Evolutionary conservation across 1,140 invertebrate genomes (phyloP), one percentile per base, ranked within the genome.

Genomic region (Lordiphosa mommai): DNA sequence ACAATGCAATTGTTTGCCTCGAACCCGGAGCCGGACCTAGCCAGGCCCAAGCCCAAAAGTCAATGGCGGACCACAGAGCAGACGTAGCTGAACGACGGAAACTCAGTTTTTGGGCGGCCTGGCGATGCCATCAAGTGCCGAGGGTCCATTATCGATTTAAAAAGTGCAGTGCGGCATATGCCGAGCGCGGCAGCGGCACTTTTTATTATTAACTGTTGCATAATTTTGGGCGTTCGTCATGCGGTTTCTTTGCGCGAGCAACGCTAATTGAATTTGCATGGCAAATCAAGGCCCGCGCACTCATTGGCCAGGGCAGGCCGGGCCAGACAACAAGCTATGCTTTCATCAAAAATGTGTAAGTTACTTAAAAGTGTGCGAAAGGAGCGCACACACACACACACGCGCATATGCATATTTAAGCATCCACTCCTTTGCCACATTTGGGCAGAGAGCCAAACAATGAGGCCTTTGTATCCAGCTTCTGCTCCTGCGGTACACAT

Each of bases 1-100:
- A 73, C 74, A 82, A 84, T 84, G 77, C 72, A 61, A 68, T 72
- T 82, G 77, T 72, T 77, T 70, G 66, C 52, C 63, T 57, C 53
- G 61, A 65, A 50, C 60, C 58, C 37, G 37, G 47, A 48, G 36
- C 30, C 38, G 17, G 34, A 6, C 37, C 17, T 16, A 37, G 37
- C 16, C 49, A 38, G n/a, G 20, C 50, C 34, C 46, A 49, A 32
- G 57, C n/a, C 33, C 38, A 63, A 59, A 57, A 68, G 64, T 68
- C 59, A 27, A 58, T 14, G 41, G 48, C 57, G 49, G 52, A 69
- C 51, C 46, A 52, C 48, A 27, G 5, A 27, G 23, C 23, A 27
- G 23, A 27, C 23, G 23, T 27, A n/a, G n/a, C n/a, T n/a, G n/a
- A n/a, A n/a, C n/a, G n/a, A n/a, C n/a, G n/a, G n/a, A n/a, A n/a